Base-by-base conservation (phyloP, 2,888 invertebrate genomes). In the Orchestes rusci region DNA sequence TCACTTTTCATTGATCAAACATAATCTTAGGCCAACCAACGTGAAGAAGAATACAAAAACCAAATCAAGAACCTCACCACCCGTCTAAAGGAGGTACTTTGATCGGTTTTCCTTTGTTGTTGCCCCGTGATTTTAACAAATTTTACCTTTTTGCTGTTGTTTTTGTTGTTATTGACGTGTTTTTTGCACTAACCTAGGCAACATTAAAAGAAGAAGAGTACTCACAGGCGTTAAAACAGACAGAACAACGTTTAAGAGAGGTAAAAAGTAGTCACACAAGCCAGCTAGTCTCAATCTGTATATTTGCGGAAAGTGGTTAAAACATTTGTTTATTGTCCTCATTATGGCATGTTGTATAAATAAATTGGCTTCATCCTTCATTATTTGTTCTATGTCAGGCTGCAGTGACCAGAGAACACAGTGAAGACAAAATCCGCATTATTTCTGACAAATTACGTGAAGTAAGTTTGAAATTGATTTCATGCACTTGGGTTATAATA, bases 1-100 rank as follows among this genome's bases (percentile, higher is more conserved):
- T n/a, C n/a, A n/a, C n/a, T n/a, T n/a, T n/a, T n/a, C n/a, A n/a
- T n/a, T n/a, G n/a, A n/a, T n/a, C n/a, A 23, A 23, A 23, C 5
- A 23, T 7, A 50, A 23, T 12, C 56, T 56, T 75, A 96, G 94
- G 95, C 96, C 77, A 93, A 94, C 80, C 94, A 95, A 82, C 90
- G 95, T 69, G 96, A 96, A 76, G 95, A 96, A 80, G 93, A 94
- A 73, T 96, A 95, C 87, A 95, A 96, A 83, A 91, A 93, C 76
- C 95, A 95, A 83, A 95, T 96, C 84, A 95, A 96, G 86, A 92
- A 89, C 73, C 82, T 94, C 74, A 92, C 90, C 74, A 88, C 90
- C 76, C 91, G 94, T 76, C 91, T 96, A 80, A 96, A 96, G 90
- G 95, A 95, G 95, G 95, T 96, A 84, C 73, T 23, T 23, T 23